phyloP scores from a whole-genome alignment of 1,140 invertebrate genomes.

The Linepithema humile region DNA sequence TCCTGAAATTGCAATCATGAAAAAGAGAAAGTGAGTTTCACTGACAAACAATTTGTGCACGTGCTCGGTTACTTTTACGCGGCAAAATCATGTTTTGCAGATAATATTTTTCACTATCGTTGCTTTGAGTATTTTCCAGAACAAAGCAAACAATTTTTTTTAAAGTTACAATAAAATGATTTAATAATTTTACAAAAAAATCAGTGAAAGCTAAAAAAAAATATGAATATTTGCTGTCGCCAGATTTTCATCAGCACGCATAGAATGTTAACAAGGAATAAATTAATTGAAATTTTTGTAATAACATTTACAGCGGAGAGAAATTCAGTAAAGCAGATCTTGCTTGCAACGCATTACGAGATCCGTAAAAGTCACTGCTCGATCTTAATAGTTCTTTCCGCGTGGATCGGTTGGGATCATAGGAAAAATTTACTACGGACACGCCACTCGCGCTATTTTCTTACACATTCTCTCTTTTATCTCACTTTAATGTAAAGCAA shows the following conservation, averaged over 20 bases:
- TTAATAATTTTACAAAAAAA: background rate
- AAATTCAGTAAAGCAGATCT: background rate
- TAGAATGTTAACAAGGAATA: background rate
- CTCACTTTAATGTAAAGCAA: constrained; percentile 12
- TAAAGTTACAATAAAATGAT: background rate
- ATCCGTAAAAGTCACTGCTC: background rate
- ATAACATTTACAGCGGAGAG: background rate
- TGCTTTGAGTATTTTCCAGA: background rate
- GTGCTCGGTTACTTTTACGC: background rate
- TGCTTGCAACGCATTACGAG: constrained; percentile 5
- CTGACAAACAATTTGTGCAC: background rate
- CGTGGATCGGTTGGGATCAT: constrained; percentile 3
- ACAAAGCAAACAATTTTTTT: background rate
- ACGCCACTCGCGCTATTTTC: background rate
- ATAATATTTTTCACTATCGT: background rate
- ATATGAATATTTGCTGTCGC: background rate
- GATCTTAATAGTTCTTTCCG: constrained; percentile 31
- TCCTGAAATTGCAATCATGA: constrained; percentile 70
- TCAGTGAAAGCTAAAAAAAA: background rate
- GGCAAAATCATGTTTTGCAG: background rate
- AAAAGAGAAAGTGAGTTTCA: constrained; percentile 1
- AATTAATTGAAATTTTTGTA: constrained; percentile 8
- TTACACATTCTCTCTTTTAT: constrained; percentile 35
- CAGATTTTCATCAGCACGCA: background rate
- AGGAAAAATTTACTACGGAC: constrained; percentile 52